Base-by-base conservation (phyloP, 2,113 vertebrate species). In the Thymallus thymallus region DNA sequence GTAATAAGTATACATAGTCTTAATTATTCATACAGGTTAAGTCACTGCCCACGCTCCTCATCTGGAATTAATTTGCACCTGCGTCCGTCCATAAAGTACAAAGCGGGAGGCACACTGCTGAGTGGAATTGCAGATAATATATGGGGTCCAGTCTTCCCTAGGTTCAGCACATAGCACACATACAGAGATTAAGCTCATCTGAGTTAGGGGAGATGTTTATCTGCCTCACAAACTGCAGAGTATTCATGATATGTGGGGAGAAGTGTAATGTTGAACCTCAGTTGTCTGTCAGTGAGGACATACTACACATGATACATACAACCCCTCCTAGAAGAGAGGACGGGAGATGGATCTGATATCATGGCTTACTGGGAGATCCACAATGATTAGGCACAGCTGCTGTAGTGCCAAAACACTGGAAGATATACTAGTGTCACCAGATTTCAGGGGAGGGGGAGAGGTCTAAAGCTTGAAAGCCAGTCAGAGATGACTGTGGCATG, bases 51-150 rank as follows among this genome's bases (percentile, higher is more conserved):
- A 16, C 18, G 18, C 51, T 23, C 56, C 56, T 60, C 56, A 60
- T 60, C 56, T 60, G 56, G 56, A 60, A 60, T 60, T 60, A 6
- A 60, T 60, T 23, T 60, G 56, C 56, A 60, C 56, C 56, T 60
- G 56, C 56, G 4, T 60, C n/a, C 10, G n/a, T 60, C 56, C n/a
- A 60, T 60, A 22, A 60, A 60, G n/a, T 60, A 60, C 56, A 22
- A 60, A 6, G n/a, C n/a, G 5, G n/a, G 56, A 60, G 56, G 20
- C 51, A 20, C n/a, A 22, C 56, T 9, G 56, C 56, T 60, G n/a
- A 22, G 56, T 60, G 56, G n/a, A 60, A 60, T 60, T 0, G 13
- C 5, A 23, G 16, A 20, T 60, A 22, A 60, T 60, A 60, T 60
- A 60, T 60, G 56, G 56, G 20, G 20, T n/a, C 16, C 20, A 20